Conservation (phyloP, 1,140 invertebrate genomes). For the Bemisia tabaci region DNA sequence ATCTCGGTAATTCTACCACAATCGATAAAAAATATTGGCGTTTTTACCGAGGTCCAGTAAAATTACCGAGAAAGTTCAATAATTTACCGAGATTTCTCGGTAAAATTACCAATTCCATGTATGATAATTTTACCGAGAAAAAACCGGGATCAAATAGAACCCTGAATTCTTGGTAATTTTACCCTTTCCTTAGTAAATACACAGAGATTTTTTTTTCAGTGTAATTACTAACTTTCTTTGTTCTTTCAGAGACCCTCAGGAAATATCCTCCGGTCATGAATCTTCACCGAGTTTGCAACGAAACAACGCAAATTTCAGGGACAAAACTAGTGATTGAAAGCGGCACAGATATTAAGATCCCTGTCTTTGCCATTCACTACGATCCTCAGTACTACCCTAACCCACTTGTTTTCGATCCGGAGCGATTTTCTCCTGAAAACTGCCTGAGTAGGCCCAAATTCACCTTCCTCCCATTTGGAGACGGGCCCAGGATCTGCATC, state of each 20-base stretch:
- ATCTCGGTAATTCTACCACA: no score
- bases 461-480: constrained; percentile 58
- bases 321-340: constrained; percentile 41
- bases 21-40: no score
- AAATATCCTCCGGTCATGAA: constrained; percentile 33
- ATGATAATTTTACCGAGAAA: no score
- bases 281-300: constrained; percentile 30
- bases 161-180: no score
- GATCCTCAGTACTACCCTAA: constrained; percentile 35
- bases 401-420: constrained; percentile 41
- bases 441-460: constrained; percentile 25
- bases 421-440: constrained; percentile 39
- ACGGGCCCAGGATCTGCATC: constrained; percentile 59
- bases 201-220: no score
- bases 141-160: no score
- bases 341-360: constrained; percentile 43
- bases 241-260: constrained; percentile 14
- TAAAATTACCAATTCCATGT: no score
- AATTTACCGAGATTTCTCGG: no score
- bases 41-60: no score
- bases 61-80: no score
- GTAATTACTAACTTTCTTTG: no score
- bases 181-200: no score
- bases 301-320: constrained; percentile 39
- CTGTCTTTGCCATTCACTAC: constrained; percentile 43